A percentile compares a stretch with the other conserved stretches of the same genome.
These are phyloP conservation scores for Hirtodrosophila confusa DNA, from an alignment of 2,888 invertebrate genomes.

Conservation along the genomic window DNA sequence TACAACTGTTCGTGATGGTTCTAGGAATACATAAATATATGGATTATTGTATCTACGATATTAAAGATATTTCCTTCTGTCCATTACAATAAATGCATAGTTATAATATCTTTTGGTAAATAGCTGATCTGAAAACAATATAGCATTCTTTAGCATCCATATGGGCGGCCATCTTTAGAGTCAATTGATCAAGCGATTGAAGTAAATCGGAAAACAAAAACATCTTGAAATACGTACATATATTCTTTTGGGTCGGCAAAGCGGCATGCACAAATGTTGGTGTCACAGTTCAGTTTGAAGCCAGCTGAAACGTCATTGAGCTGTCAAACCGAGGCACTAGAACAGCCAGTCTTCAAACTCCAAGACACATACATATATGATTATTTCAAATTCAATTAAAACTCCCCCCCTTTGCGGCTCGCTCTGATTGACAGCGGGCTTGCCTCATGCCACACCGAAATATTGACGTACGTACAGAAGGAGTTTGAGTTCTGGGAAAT, in stretches of 20 bases:
- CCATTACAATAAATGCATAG: too few species aligned
- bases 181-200: slow-evolving; percentile 4
- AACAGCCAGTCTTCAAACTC: slow-evolving; percentile 13
- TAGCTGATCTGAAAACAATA: too few species aligned
- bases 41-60: too few species aligned
- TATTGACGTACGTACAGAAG: slow-evolving; percentile 34
- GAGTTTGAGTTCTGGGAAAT: slow-evolving; percentile 46
- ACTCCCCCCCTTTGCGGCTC: slow-evolving; percentile 32
- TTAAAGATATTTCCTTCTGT: too few species aligned
- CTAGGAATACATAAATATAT: too few species aligned
- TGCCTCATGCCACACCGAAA: slow-evolving; percentile 15
- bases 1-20: too few species aligned
- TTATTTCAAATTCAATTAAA: slow-evolving; percentile 72
- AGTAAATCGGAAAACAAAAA: background rate
- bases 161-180: background rate
- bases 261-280: slow-evolving; percentile 11
- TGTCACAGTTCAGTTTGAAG: slow-evolving; percentile 23
- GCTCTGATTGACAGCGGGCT: slow-evolving; percentile 65
- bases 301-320: slow-evolving; percentile 59
- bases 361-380: slow-evolving; percentile 10
- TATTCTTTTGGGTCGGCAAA: slow-evolving; percentile 7
- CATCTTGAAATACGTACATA: slow-evolving; percentile 9
- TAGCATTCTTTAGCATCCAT: background rate
- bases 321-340: slow-evolving; percentile 54
- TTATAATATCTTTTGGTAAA: too few species aligned